Percentiles rank a stretch among this genome's conserved stretches.
These are phyloP conservation scores for Polydrusus pterygomalis DNA, from an alignment of 2,888 invertebrate genomes.

Conservation along the genomic window DNA sequence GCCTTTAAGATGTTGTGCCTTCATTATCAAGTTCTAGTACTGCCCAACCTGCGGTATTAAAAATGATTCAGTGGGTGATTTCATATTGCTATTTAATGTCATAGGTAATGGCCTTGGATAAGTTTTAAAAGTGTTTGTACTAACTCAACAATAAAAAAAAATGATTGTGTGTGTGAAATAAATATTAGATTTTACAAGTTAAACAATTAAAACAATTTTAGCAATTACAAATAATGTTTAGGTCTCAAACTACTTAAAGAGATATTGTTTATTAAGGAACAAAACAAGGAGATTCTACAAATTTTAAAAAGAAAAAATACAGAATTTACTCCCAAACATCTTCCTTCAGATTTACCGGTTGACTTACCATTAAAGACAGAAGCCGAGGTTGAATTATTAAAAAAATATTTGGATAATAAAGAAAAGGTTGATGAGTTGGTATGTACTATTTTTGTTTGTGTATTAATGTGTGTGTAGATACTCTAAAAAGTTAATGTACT, in stretches of 20 bases:
- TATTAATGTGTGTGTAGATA: too few relatives aligned
- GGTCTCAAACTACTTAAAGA: not conserved
- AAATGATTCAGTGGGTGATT: not conserved
- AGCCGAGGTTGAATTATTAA: not conserved
- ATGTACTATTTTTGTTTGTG: not conserved
- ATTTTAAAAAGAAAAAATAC: not conserved
- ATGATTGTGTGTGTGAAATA: not conserved
- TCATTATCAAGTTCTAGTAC: not conserved
- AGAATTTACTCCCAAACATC: slow-evolving; percentile 1
- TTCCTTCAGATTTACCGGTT: not conserved
- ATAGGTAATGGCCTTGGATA: not conserved
- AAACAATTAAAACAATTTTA: not conserved
- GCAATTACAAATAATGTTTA: not conserved
- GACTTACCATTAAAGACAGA: not conserved
- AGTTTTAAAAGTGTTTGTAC: not conserved
- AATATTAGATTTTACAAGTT: not conserved
- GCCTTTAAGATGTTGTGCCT: not conserved
- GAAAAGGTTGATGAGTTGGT: not conserved
- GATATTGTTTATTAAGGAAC: not conserved
- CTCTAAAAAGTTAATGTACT: not conserved
- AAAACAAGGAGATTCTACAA: not conserved
- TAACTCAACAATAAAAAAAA: not conserved
- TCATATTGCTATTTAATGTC: not conserved
- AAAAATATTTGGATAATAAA: not conserved
- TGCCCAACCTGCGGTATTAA: not conserved